These are phyloP conservation scores for Pseudochaenichthys georgianus DNA, from an alignment of 2,797 vertebrate species.

Conservation along the genomic window DNA sequence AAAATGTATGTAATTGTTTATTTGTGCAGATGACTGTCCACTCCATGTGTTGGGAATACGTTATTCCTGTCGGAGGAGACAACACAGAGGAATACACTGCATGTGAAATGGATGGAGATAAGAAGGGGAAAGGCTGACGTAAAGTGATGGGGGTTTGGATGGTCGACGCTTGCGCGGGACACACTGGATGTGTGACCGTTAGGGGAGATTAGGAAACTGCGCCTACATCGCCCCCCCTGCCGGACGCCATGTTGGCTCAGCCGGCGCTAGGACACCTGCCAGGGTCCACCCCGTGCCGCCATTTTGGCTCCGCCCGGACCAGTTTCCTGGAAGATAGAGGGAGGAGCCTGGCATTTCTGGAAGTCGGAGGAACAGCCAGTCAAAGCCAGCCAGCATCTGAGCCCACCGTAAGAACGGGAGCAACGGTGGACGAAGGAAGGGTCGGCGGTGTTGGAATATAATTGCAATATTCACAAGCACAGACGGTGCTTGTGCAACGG, in stretches of 20 bases:
- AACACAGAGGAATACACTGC: slow-evolving; percentile 19
- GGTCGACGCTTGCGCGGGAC: slow-evolving; percentile 72
- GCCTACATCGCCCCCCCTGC: slow-evolving; percentile 42
- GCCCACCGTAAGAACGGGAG: slow-evolving; percentile 68
- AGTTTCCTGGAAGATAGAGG: slow-evolving; percentile 80
- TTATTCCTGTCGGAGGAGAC: slow-evolving; percentile 5
- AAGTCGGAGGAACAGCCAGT: slow-evolving; percentile 80
- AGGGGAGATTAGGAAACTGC: slow-evolving; percentile 82
- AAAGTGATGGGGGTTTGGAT: slow-evolving; percentile 73
- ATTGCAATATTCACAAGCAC: slow-evolving; percentile 38
- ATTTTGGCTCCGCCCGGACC: slow-evolving; percentile 65
- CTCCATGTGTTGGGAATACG: not conserved
- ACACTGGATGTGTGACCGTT: slow-evolving; percentile 64
- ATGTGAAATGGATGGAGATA: slow-evolving; percentile 53
- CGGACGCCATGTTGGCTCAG: slow-evolving; percentile 83
- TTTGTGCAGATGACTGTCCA: not conserved
- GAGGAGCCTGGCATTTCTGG: slow-evolving; percentile 85
- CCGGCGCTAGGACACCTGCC: not conserved
- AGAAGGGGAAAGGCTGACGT: slow-evolving; percentile 76
- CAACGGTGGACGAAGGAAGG: slow-evolving; percentile 59
- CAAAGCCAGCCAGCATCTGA: slow-evolving; percentile 78
- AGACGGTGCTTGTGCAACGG: slow-evolving; percentile 31
- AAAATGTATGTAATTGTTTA: not conserved
- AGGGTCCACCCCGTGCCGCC: slow-evolving; percentile 23
- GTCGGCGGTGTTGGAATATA: slow-evolving; percentile 46